Evolutionary conservation across 2,797 vertebrate genomes (phyloP).

Genomic region (Phoeniculus purpureus): DNA sequence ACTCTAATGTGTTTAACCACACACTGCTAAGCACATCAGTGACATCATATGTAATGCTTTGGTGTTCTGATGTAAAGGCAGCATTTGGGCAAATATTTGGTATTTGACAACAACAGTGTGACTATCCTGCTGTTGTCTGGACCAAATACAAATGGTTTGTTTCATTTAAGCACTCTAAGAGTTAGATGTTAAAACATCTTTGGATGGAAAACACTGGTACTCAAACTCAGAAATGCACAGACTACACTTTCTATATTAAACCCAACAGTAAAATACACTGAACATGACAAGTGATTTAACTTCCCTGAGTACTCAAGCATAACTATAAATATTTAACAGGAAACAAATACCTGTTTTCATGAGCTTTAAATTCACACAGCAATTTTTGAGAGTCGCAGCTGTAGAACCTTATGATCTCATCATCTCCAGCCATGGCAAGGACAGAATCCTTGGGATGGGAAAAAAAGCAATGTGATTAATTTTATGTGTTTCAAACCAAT

Average conservation of each 20-base stretch:
- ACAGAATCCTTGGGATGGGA: constrained; percentile 81
- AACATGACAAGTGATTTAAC: background rate
- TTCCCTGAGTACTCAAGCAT: background rate
- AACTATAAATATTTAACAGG: background rate
- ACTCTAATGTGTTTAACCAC: background rate
- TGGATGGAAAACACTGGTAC: background rate
- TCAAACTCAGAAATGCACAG: background rate
- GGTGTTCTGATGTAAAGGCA: constrained; percentile 1
- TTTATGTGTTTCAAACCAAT: background rate
- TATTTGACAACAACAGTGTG: background rate
- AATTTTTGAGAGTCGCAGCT: constrained; percentile 80
- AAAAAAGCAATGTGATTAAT: background rate
- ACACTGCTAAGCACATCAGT: background rate
- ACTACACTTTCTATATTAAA: background rate
- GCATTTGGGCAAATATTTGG: background rate
- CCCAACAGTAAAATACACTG: background rate
- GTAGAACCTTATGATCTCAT: constrained; percentile 87
- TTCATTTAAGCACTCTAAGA: background rate
- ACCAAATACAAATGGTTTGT: background rate
- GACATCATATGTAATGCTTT: background rate
- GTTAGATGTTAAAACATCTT: background rate
- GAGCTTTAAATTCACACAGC: constrained; percentile 92
- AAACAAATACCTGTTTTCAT: constrained; percentile 89
- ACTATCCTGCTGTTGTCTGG: background rate
- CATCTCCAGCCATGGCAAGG: constrained; percentile 89